These are phyloP conservation scores for Rachycentron canadum DNA, from an alignment of 2,797 vertebrate species.

Conservation along the genomic window DNA sequence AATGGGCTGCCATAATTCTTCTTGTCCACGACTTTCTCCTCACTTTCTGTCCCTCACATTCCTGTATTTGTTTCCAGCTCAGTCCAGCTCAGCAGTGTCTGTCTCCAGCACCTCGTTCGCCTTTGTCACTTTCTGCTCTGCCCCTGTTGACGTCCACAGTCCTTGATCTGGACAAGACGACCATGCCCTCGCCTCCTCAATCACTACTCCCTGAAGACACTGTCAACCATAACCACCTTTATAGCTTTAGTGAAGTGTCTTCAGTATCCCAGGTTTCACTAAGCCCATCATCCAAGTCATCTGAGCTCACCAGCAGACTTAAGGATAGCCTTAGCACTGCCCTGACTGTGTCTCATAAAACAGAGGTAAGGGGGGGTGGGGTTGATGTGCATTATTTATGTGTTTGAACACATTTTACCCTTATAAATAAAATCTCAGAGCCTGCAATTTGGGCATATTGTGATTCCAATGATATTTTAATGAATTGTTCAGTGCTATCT, in stretches of 20 bases:
- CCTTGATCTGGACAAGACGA: constrained; percentile 59
- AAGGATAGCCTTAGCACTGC: constrained; percentile 21
- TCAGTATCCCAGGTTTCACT: constrained; percentile 67
- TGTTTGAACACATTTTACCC: too few species aligned
- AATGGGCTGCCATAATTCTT: constrained; percentile 26
- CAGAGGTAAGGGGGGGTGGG: constrained; percentile 74
- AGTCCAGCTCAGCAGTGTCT: constrained; percentile 29
- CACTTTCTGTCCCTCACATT: constrained; percentile 3
- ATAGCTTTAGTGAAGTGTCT: constrained; percentile 67
- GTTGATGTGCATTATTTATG: too few species aligned
- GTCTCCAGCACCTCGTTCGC: constrained; percentile 32
- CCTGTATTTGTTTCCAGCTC: constrained; percentile 46
- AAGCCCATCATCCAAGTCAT: constrained; percentile 76
- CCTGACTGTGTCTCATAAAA: constrained; percentile 37
- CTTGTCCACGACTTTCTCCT: constrained; percentile 30
- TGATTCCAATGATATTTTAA: too few species aligned
- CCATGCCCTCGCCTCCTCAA: constrained; percentile 40
- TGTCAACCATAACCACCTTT: constrained; percentile 9
- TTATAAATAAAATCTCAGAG: too few species aligned
- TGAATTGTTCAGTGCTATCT: neutral
- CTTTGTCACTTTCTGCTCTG: constrained; percentile 40
- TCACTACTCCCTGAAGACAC: constrained; percentile 50
- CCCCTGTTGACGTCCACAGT: constrained; percentile 78
- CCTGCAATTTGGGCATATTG: too few species aligned
- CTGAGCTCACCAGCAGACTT: constrained; percentile 31